These are phyloP conservation scores for Eupsittula cactorum DNA, from an alignment of 2,113 vertebrate genomes.

Conservation along the genomic window DNA sequence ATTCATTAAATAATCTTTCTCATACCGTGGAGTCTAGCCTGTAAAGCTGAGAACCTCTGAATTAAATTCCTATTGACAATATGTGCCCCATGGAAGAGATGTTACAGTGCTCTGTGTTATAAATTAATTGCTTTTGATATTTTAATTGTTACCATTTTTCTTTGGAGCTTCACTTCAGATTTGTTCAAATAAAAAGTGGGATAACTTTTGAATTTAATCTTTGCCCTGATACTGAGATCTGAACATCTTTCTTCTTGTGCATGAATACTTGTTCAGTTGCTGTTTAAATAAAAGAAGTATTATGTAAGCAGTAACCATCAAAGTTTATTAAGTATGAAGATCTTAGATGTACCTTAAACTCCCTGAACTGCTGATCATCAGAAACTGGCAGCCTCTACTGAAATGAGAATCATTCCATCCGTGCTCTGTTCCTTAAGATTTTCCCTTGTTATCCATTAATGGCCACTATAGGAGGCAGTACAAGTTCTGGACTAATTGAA, in stretches of 20 bases:
- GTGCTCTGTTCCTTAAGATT: constrained; percentile 24
- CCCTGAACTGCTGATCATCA: constrained; percentile 33
- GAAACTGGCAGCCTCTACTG: neutral
- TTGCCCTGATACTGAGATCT: neutral
- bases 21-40: neutral
- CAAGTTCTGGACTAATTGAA: constrained; percentile 47
- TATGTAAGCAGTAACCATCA: neutral
- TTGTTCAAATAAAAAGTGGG: neutral
- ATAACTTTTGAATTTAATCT: constrained; percentile 17
- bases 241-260: neutral
- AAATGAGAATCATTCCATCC: constrained; percentile 2
- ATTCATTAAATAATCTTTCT: neutral
- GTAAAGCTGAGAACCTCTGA: neutral
- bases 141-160: neutral
- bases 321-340: constrained; percentile 31
- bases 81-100: neutral
- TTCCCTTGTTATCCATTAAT: constrained; percentile 49
- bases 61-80: neutral
- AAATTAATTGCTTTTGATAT: neutral
- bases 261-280: neutral
- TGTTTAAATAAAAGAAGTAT: constrained; percentile 1
- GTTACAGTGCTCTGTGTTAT: neutral
- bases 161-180: neutral
- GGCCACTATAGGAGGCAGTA: constrained; percentile 12
- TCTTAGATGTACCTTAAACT: neutral